Percentiles rank a stretch among this genome's conserved stretches.
Conservation (phyloP, 2,113 vertebrate genomes). For the Myotis yumanensis region DNA sequence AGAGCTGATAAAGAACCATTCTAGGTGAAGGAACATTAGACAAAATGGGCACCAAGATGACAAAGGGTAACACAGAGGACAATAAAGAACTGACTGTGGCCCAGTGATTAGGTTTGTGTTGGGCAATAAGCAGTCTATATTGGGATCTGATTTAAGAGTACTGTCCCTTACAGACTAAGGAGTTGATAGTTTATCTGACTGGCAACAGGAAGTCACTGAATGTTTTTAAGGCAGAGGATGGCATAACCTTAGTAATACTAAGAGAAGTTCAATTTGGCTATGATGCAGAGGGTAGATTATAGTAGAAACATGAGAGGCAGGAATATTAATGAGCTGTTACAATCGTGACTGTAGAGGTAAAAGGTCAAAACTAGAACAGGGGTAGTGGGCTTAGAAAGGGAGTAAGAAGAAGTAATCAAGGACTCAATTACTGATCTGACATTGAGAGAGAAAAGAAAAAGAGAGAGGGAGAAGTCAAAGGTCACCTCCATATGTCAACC, state of each 20-base stretch:
- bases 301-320: background rate
- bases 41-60: background rate
- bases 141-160: background rate
- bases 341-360: background rate
- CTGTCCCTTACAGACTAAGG: background rate
- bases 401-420: background rate
- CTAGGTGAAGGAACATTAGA: background rate
- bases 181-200: background rate
- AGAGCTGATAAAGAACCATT: background rate
- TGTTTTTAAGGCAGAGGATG: background rate
- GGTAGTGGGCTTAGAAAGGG: background rate
- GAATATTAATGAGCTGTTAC: background rate
- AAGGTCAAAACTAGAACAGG: background rate
- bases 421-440: background rate
- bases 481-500: background rate
- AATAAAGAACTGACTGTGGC: background rate
- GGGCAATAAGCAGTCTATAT: background rate
- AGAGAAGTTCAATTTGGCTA: background rate
- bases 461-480: background rate
- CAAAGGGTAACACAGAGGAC: background rate
- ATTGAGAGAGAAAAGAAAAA: background rate
- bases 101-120: background rate
- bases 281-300: background rate
- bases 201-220: background rate
- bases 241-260: background rate